Percentiles rank a stretch among this genome's conserved stretches.
phyloP scores from a whole-genome alignment of 2,888 invertebrate species.

The Aphodius sticticus region DNA sequence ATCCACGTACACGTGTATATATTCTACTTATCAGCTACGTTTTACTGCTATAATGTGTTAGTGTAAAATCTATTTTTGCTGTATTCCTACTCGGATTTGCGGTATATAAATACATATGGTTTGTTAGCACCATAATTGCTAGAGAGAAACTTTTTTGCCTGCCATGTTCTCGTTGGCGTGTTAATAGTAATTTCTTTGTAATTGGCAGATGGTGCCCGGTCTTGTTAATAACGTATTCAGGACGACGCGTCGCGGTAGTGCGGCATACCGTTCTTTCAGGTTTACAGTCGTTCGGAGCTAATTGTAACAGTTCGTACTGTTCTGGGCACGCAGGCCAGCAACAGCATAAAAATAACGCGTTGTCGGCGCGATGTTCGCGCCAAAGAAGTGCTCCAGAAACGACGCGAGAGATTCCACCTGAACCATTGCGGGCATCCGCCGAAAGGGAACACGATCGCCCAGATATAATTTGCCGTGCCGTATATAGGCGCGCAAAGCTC shows the following conservation, averaged over 20 bases:
- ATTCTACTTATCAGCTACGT: too few species aligned
- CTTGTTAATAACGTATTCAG: conserved; percentile 24
- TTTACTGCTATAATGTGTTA: too few species aligned
- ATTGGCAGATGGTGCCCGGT: conserved; percentile 21
- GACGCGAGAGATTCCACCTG: conserved; percentile 38
- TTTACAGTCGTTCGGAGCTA: conserved; percentile 17
- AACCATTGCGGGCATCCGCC: conserved; percentile 42
- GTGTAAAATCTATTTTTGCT: too few species aligned
- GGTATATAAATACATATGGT: too few species aligned
- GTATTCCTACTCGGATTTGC: too few species aligned
- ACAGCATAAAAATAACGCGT: conserved; percentile 28
- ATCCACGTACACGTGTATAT: too few species aligned
- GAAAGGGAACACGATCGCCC: conserved; percentile 38
- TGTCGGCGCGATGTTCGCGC: conserved; percentile 24
- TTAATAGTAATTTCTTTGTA: conserved; percentile 20
- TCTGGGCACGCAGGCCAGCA: not conserved
- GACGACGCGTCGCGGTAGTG: conserved; percentile 12
- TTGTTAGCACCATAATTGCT: not conserved
- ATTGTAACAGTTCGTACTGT: conserved; percentile 20
- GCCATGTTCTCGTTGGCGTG: conserved; percentile 8
- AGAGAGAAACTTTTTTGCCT: not conserved
- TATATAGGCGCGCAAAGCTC: conserved; percentile 42
- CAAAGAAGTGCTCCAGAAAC: conserved; percentile 35
- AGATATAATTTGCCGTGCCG: conserved; percentile 43
- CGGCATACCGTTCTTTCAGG: conserved; percentile 17